These are phyloP conservation scores for Trogon melanurus DNA, from an alignment of 2,113 vertebrate genomes.

Conservation along the genomic window DNA sequence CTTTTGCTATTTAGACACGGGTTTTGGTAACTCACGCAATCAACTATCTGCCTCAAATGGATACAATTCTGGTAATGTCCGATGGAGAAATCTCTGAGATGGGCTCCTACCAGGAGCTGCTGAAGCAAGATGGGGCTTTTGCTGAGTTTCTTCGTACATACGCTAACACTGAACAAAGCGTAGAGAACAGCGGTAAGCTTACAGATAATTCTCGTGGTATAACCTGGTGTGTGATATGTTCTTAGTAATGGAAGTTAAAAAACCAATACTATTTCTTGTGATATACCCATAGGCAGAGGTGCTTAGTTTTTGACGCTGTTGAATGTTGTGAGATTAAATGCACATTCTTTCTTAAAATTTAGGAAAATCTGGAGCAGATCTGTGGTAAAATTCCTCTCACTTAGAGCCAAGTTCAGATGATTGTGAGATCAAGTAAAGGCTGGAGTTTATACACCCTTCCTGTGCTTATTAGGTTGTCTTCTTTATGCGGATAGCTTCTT, in stretches of 20 bases:
- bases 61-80: slow-evolving; percentile 91
- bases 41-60: slow-evolving; percentile 87
- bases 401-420: not conserved
- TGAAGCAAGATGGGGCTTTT: slow-evolving; percentile 87
- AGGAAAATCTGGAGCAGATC: not conserved
- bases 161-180: slow-evolving; percentile 78
- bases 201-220: not conserved
- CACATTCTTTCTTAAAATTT: not conserved
- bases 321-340: not conserved
- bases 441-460: not conserved
- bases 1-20: slow-evolving; percentile 82
- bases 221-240: not conserved
- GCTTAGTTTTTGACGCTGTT: not conserved
- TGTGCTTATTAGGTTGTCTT: not conserved
- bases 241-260: not conserved
- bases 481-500: not conserved
- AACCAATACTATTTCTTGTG: not conserved
- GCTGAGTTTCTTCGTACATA: slow-evolving; percentile 90
- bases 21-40: slow-evolving; percentile 92
- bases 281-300: not conserved
- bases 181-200: slow-evolving; percentile 46
- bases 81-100: slow-evolving; percentile 92
- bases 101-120: slow-evolving; percentile 92
- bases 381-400: not conserved
- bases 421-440: not conserved